These are phyloP conservation scores for Hydraecia micacea DNA, from an alignment of 2,888 invertebrate genomes.

Conservation along the genomic window DNA sequence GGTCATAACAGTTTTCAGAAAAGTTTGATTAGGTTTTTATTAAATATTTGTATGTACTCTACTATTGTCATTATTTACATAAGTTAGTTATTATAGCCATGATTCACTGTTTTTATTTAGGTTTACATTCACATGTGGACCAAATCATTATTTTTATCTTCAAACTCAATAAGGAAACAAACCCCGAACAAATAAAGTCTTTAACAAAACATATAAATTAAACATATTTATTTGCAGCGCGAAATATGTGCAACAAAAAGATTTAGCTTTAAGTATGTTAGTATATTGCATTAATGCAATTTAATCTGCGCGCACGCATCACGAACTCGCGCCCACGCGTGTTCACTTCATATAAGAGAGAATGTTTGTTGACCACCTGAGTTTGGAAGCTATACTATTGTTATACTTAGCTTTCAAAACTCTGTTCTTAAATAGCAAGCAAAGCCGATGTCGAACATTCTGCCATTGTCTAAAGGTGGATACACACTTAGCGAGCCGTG, in stretches of 20 bases:
- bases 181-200: constrained; percentile 23
- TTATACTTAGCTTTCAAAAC: background rate
- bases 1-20: too few relatives aligned
- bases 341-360: constrained; percentile 75
- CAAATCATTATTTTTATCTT: background rate
- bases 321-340: constrained; percentile 85
- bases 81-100: too few relatives aligned
- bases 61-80: too few relatives aligned
- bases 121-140: background rate
- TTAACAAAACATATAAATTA: constrained; percentile 53
- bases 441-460: background rate
- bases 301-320: constrained; percentile 89
- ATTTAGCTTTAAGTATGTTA: constrained; percentile 77
- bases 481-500: too few relatives aligned
- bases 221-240: constrained; percentile 61
- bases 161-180: constrained; percentile 19
- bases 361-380: constrained; percentile 64
- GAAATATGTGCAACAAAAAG: constrained; percentile 68
- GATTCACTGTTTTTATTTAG: background rate
- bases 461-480: background rate
- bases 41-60: too few relatives aligned
- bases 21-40: too few relatives aligned
- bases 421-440: too few relatives aligned
- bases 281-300: constrained; percentile 87
- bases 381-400: constrained; percentile 15